Base-by-base conservation (phyloP, 2,797 vertebrate species). In the Notolabrus celidotus region DNA sequence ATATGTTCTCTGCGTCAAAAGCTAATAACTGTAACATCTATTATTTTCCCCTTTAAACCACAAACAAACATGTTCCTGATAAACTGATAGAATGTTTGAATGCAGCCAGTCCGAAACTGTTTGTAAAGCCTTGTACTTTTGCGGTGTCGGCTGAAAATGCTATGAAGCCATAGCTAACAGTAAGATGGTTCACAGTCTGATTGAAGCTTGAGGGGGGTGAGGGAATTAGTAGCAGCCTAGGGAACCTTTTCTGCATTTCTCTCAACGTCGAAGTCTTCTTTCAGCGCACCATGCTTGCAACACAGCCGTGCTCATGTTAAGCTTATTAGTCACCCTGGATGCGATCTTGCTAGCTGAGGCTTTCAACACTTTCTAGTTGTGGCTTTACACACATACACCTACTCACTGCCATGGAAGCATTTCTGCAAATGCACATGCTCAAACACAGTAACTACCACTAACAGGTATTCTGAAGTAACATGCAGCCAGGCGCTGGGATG, bases 321-420 rank as follows among this genome's bases (percentile, higher is more conserved):
- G 92, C 93, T 92, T 91, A 92, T 94, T 94, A 94, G 93, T 94
- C 92, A 94, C 93, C 93, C 93, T 93, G 92, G 91, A 94, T 94
- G 93, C 89, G 89, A 94, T 94, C 93, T 93, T 92, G 92, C 92
- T 93, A 93, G 92, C 92, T 91, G 92, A 87, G 90, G 92, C 92
- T 93, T 93, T 93, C 92, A 92, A 93, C 93, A 93, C 92, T 94
- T 93, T 93, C 91, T 92, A 90, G 91, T 89, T 89, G 89, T 93
- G 89, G 88, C 90, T 93, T 93, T 93, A 92, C 92, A 93, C 92
- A 91, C 89, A 92, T 90, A 94, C 92, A 94, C 93, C 93, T 94
- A 93, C 93, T 93, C 93, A 92, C 84, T 90, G 86, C 87, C 88
- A 87, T 88, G 87, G 91, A 90, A 92, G 87, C 90, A 78, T 85